phyloP scores from a whole-genome alignment of 1,140 invertebrate genomes.

The Neodiprion virginianus region DNA sequence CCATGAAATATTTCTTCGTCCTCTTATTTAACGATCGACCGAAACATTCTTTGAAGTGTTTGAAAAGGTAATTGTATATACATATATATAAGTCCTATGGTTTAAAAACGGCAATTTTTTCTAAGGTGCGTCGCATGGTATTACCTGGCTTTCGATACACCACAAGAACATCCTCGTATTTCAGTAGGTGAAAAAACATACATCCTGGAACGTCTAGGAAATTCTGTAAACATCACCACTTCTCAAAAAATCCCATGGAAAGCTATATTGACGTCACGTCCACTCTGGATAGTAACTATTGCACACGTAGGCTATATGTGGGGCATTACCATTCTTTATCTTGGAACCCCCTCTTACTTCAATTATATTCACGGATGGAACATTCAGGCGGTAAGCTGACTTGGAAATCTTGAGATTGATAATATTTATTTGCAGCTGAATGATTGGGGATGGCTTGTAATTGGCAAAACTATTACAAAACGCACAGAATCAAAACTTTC shows the following conservation, averaged over 20 bases:
- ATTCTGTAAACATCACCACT: constrained; percentile 53
- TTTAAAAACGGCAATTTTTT: constrained; percentile 8
- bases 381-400: constrained; percentile 71
- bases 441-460: too few relatives aligned
- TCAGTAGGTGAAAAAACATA: constrained; percentile 70
- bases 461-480: too few relatives aligned
- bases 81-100: background rate
- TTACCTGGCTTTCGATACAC: constrained; percentile 71
- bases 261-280: constrained; percentile 72
- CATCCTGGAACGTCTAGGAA: constrained; percentile 66
- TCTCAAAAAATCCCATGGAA: constrained; percentile 75
- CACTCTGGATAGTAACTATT: constrained; percentile 80
- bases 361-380: constrained; percentile 83
- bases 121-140: constrained; percentile 69
- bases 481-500: too few relatives aligned
- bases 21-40: background rate
- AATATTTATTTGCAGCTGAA: too few relatives aligned
- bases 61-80: background rate
- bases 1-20: too few relatives aligned
- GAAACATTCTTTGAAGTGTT: too few relatives aligned
- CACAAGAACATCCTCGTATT: constrained; percentile 78
- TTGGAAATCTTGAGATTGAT: too few relatives aligned
- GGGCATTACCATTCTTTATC: constrained; percentile 86
- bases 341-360: constrained; percentile 86
- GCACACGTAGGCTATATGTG: constrained; percentile 84